These are phyloP conservation scores for Terebella lapidaria DNA, from an alignment of 2,888 invertebrate genomes.

Conservation along the genomic window DNA sequence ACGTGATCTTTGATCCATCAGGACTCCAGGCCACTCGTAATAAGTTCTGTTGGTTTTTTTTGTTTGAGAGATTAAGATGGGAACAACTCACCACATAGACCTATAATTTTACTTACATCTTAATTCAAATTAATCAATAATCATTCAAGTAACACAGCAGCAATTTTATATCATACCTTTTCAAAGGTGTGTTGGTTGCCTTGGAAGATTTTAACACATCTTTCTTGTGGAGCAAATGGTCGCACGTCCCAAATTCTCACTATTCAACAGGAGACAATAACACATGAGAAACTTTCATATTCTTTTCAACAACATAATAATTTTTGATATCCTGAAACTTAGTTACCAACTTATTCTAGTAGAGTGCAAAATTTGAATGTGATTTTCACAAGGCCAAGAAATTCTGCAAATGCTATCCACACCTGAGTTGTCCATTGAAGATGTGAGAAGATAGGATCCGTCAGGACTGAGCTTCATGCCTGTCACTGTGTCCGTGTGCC, in stretches of 20 bases:
- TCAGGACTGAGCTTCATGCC: conserved; percentile 72
- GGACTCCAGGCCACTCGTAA: conserved; percentile 88
- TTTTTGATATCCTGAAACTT: too few species aligned
- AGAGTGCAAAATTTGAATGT: too few species aligned
- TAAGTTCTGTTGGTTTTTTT: conserved; percentile 78
- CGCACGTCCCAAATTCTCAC: conserved; percentile 42
- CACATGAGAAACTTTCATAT: neutral
- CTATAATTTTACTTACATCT: neutral
- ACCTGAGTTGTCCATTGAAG: conserved; percentile 90
- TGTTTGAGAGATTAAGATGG: too few species aligned
- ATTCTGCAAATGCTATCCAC: too few species aligned
- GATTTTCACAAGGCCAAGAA: too few species aligned
- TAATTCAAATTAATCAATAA: neutral
- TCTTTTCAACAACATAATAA: neutral
- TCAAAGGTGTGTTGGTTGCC: conserved; percentile 31
- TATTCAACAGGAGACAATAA: conserved; percentile 53
- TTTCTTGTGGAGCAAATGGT: conserved; percentile 31
- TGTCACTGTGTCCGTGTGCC: conserved; percentile 94
- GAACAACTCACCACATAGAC: neutral
- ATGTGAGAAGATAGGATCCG: conserved; percentile 77
- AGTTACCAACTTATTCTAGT: too few species aligned
- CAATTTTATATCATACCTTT: too few species aligned
- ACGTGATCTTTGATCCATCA: conserved; percentile 83
- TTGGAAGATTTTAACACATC: conserved; percentile 31
- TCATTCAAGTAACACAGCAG: too few species aligned